Percentiles rank a stretch among this genome's conserved stretches.
These are phyloP conservation scores for Gymnoscopelus microlampas DNA, from an alignment of 2,797 vertebrate genomes.

Conservation along the genomic window DNA sequence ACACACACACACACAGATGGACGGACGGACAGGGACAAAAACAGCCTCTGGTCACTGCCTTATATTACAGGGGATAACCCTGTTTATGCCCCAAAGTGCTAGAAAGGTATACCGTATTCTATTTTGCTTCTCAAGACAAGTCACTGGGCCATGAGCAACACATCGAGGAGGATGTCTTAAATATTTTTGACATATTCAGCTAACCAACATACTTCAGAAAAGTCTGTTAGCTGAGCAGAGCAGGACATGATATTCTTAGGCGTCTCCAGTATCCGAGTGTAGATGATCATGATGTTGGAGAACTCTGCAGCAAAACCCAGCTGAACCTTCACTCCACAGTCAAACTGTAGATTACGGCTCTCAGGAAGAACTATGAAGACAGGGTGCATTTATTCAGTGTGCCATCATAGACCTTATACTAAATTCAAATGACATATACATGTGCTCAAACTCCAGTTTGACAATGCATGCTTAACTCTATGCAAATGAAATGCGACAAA, in stretches of 20 bases:
- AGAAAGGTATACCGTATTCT: too few species aligned
- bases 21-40: too few species aligned
- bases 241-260: slow-evolving; percentile 79
- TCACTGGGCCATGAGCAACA: background rate
- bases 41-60: too few species aligned
- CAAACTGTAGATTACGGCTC: slow-evolving; percentile 79
- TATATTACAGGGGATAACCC: too few species aligned
- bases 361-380: slow-evolving; percentile 78
- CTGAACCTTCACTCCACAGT: slow-evolving; percentile 85
- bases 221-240: slow-evolving; percentile 82
- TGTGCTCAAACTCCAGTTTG: too few species aligned
- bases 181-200: background rate
- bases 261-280: slow-evolving; percentile 81
- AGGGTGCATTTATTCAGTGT: background rate
- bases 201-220: slow-evolving; percentile 78
- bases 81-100: too few species aligned
- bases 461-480: too few species aligned
- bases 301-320: slow-evolving; percentile 90
- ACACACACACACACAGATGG: too few species aligned
- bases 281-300: slow-evolving; percentile 92
- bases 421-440: too few species aligned
- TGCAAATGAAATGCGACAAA: too few species aligned
- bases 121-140: too few species aligned
- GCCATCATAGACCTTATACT: too few species aligned
- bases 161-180: background rate